Evolutionary conservation across 2,113 vertebrate species (phyloP), one percentile per base, ranked within the genome.

Genomic region (Lepidothrix coronata): DNA sequence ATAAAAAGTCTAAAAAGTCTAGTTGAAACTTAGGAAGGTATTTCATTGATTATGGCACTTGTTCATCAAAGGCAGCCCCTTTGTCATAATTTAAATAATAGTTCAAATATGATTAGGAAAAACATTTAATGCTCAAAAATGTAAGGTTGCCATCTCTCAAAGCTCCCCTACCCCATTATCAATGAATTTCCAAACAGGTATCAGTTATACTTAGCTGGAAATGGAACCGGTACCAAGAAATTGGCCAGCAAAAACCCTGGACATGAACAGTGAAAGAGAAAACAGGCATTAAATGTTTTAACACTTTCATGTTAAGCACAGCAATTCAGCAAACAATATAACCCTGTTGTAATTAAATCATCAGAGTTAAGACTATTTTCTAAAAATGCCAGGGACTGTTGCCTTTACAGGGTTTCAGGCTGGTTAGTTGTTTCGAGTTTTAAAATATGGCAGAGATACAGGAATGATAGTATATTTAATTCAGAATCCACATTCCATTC

Each of bases 11-110:
- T 95, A 41, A 95, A 95, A 88, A 92, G 85, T 71, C 80, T 20
- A 11, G 67, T 87, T 96, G 74, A 85, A 89, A 74, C 55, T 37
- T 54, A 80, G 83, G 71, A 78, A 94, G 54, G 89, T 66, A 66
- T 97, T 98, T 96, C 96, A 97, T 93, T 95, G 95, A 96, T 97
- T 93, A 87, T 67, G 62, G 72, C 91, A 93, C 84, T 94, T 96
- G 90, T 94, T 96, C 85, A 93, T 97, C 89, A 97, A 85, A 96
- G 86, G 59, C 81, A 88, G 48, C 70, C 44, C 33, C 54, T 83
- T 85, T 88, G 35, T 96, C 95, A 70, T 85, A 83, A 43, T 70
- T 21, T 18, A 76, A 90, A 51, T 0, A 1, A 78, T 88, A 89
- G 93, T 81, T 96, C 91, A 74, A 31, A 71, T 78, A 95, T 96